Evolutionary conservation across 2,113 vertebrate species (phyloP).

Genomic region (Mugil cephalus): DNA sequence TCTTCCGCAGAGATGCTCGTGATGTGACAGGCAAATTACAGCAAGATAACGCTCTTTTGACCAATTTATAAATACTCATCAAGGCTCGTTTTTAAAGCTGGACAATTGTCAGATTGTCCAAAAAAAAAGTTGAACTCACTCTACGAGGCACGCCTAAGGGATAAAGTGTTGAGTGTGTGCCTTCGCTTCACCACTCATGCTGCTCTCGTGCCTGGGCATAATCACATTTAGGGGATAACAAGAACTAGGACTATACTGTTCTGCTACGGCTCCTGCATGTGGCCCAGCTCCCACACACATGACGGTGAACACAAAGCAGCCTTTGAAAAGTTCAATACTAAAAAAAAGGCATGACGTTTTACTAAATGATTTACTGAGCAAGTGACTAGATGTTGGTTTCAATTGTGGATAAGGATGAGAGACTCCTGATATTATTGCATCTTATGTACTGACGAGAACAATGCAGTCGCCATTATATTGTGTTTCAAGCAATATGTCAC

Average conservation of each 20-base stretch:
- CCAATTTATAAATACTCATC: not conserved
- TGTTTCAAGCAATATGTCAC: not conserved
- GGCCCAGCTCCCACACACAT: slow-evolving; percentile 46
- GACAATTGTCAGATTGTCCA: not conserved
- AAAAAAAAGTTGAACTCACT: slow-evolving; percentile 6
- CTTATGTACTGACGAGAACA: not conserved
- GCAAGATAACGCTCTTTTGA: not conserved
- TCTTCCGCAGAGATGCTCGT: not conserved
- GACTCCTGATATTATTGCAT: not conserved
- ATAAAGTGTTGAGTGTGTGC: slow-evolving; percentile 43
- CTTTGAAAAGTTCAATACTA: slow-evolving; percentile 51
- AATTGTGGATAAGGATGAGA: not conserved
- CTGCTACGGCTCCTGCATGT: slow-evolving; percentile 36
- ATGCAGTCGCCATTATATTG: not conserved
- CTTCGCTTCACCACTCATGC: slow-evolving; percentile 45
- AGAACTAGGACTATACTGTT: slow-evolving; percentile 62
- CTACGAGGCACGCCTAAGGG: slow-evolving; percentile 14
- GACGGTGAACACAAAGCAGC: slow-evolving; percentile 58
- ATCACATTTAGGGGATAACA: slow-evolving; percentile 72
- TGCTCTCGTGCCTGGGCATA: slow-evolving; percentile 61
- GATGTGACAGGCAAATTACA: not conserved
- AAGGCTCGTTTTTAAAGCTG: not conserved
- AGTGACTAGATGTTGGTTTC: slow-evolving; percentile 18
- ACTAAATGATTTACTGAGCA: slow-evolving; percentile 22
- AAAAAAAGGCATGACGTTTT: slow-evolving; percentile 37